These are phyloP conservation scores for Conus betulinus DNA, from an alignment of 1,140 invertebrate species.

Conservation along the genomic window DNA sequence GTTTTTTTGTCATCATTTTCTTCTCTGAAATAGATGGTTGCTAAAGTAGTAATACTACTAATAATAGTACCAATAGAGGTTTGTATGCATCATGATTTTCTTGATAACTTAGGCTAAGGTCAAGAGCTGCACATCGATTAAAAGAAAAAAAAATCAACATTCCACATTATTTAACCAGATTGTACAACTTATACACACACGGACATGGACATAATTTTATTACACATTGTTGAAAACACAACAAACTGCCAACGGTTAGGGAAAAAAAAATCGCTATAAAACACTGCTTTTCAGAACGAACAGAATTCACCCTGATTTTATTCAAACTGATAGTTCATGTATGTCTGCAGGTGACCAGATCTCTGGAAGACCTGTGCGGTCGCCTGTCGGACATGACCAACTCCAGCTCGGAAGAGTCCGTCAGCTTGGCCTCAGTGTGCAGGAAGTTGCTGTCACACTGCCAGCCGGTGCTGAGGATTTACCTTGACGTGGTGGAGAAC, in stretches of 20 bases:
- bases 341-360: constrained; percentile 41
- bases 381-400: constrained; percentile 26
- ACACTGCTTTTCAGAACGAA: neutral
- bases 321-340: neutral
- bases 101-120: too few species aligned
- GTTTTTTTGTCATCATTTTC: neutral
- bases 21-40: neutral
- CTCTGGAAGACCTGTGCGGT: constrained; percentile 29
- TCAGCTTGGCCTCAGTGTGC: constrained; percentile 2
- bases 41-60: too few species aligned
- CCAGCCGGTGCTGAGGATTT: constrained; percentile 86
- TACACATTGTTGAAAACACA: too few species aligned
- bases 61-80: too few species aligned
- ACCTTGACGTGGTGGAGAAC: constrained; percentile 84
- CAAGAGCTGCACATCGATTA: too few species aligned
- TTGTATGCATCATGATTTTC: too few species aligned
- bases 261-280: too few species aligned
- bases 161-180: too few species aligned
- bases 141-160: too few species aligned
- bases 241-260: too few species aligned
- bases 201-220: too few species aligned
- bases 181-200: too few species aligned
- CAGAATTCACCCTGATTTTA: neutral
- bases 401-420: constrained; percentile 12
- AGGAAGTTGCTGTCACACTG: constrained; percentile 45